Evolutionary conservation across 2,797 vertebrate species (phyloP).

Genomic region (Bufotes viridis): DNA sequence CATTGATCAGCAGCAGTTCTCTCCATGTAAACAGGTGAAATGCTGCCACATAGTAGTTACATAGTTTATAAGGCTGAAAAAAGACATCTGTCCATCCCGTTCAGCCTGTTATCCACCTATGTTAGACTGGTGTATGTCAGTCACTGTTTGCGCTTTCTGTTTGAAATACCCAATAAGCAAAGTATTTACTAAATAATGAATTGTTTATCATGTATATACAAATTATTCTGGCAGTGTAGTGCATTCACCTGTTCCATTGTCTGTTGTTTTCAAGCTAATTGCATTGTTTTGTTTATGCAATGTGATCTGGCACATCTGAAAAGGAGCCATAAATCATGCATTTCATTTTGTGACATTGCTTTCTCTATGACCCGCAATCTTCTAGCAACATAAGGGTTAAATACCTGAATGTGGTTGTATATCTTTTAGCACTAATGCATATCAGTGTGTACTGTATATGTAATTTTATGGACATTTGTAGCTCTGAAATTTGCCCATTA

Average conservation of each 20-base stretch:
- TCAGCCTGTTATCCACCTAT: no score
- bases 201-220: background rate
- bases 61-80: no score
- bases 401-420: background rate
- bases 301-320: background rate
- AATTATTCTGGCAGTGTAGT: background rate
- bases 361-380: no score
- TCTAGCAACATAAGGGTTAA: background rate
- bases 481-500: background rate
- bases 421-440: background rate
- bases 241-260: background rate
- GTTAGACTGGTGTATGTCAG: background rate
- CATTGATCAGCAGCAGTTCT: no score
- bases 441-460: background rate
- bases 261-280: background rate
- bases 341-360: background rate
- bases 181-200: background rate
- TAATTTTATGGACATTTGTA: background rate
- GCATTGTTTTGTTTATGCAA: background rate
- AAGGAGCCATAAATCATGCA: constrained; percentile 15
- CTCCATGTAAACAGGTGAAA: no score
- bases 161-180: background rate
- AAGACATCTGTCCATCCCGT: no score
- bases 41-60: no score
- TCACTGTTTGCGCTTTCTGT: background rate